Conservation (phyloP, 2,888 invertebrate species). For the Amaurobius ferox region DNA sequence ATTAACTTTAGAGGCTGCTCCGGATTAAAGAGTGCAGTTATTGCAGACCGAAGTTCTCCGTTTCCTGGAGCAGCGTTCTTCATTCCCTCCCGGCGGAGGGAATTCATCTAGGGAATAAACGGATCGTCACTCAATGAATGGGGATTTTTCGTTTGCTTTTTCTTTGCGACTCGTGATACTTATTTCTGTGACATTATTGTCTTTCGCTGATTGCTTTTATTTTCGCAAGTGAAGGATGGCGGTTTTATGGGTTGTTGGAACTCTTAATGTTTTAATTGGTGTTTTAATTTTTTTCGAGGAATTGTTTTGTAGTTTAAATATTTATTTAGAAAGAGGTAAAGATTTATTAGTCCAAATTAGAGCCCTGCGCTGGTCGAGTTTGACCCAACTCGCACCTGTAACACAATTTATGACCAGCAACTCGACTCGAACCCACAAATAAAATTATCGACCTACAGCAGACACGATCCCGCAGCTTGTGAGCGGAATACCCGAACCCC, state of each 20-base stretch:
- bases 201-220: not conserved
- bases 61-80: constrained; percentile 31
- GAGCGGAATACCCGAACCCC: too few species aligned
- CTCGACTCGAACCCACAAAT: too few species aligned
- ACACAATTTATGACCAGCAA: too few species aligned
- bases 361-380: too few species aligned
- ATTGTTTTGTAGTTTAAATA: too few species aligned
- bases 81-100: not conserved
- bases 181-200: constrained; percentile 14
- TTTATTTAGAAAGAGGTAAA: too few species aligned
- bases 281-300: too few species aligned
- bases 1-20: constrained; percentile 63
- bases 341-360: too few species aligned
- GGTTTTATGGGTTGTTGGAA: not conserved
- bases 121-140: constrained; percentile 16
- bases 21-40: constrained; percentile 59
- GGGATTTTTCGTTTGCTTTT: not conserved
- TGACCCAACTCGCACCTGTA: too few species aligned
- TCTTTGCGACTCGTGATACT: not conserved
- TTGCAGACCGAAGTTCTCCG: constrained; percentile 41
- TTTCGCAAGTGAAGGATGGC: not conserved
- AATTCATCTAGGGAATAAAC: constrained; percentile 32
- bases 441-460: too few species aligned
- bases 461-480: too few species aligned
- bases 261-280: not conserved